A percentile compares a stretch with the other conserved stretches of the same genome.
Conservation (phyloP, 2,888 invertebrate genomes). For the Campoplex capitator region DNA sequence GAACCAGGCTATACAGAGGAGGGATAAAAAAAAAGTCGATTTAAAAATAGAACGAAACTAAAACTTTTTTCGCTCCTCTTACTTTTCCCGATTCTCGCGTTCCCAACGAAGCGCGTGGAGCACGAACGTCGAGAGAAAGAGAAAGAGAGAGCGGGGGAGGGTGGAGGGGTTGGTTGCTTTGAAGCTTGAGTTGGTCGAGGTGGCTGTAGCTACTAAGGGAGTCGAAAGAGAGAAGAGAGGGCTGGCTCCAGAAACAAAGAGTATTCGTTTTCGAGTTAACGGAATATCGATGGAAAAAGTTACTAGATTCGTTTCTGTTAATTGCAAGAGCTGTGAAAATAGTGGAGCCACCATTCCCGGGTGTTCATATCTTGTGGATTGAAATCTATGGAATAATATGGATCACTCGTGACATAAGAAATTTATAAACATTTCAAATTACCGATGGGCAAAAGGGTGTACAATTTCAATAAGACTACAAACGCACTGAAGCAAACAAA, state of each 20-base stretch:
- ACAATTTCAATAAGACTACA: neutral
- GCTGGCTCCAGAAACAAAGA: constrained; percentile 51
- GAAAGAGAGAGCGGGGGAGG: neutral
- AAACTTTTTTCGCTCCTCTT: constrained; percentile 53
- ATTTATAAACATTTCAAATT: neutral
- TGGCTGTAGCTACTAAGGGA: constrained; percentile 13
- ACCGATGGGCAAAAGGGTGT: neutral
- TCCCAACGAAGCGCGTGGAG: constrained; percentile 31
- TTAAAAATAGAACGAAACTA: constrained; percentile 59
- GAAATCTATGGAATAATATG: neutral
- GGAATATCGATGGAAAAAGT: constrained; percentile 69
- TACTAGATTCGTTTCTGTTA: constrained; percentile 65
- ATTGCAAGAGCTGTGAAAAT: constrained; percentile 59
- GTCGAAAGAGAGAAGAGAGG: neutral
- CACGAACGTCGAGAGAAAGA: constrained; percentile 31
- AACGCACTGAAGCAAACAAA: neutral
- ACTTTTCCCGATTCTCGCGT: constrained; percentile 26
- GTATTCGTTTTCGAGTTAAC: constrained; percentile 64
- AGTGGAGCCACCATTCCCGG: neutral
- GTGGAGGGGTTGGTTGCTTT: constrained; percentile 28
- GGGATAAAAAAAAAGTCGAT: constrained; percentile 47
- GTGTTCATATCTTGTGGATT: neutral
- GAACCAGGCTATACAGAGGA: constrained; percentile 32
- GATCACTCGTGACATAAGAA: neutral
- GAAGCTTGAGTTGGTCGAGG: constrained; percentile 44